Evolutionary conservation across 2,888 invertebrate genomes (phyloP), one percentile per base, ranked within the genome.

Genomic region (Thymelicus acteon): DNA sequence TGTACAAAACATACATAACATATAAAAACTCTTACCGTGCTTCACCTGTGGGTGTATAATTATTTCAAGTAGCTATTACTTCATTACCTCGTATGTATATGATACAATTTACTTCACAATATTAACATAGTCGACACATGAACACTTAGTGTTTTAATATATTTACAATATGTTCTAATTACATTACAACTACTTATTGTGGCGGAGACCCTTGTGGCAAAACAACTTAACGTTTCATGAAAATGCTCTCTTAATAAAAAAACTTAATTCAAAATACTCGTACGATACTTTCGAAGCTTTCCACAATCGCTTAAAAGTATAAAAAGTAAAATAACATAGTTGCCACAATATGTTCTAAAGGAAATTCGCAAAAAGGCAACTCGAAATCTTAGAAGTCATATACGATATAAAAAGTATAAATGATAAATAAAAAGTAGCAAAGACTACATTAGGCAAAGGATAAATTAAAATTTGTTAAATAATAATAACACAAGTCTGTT

Each of bases 321-420:
- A 77, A 77, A 81, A 78, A 79, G 76, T 76, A 77, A 75, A 79
- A 76, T 78, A 75, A 80, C 82, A 81, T 81, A 84, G 82, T 81
- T 84, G 85, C 85, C 85, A 82, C 80, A 74, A 73, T 73, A 61
- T 73, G 73, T 57, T 58, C 40, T 47, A 58, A 54, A 58, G 6
- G 15, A 47, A 48, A 54, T 12, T 47, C 37, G 7, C 19, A 63
- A 58, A 47, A 24, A 12, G 24, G 12, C 19, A 52, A 37, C 60
- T 44, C 44, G 62, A 62, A 62, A 62, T 44, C 44, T n/a, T 52
- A 37, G 31, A 54, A 54, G 48, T n/a, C 31, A 19, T 19, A 48
- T 37, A 67, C 10, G 8, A 60, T 19, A 31, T 24, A 31, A 60
- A 61, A 66, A 74, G 75, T 77, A 72, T 70, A 72, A 60, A 68